A percentile compares a stretch with the other conserved stretches of the same genome.
Evolutionary conservation across 1,140 invertebrate species (phyloP).

Genomic region (Scaptodrosophila lebanonensis): DNA sequence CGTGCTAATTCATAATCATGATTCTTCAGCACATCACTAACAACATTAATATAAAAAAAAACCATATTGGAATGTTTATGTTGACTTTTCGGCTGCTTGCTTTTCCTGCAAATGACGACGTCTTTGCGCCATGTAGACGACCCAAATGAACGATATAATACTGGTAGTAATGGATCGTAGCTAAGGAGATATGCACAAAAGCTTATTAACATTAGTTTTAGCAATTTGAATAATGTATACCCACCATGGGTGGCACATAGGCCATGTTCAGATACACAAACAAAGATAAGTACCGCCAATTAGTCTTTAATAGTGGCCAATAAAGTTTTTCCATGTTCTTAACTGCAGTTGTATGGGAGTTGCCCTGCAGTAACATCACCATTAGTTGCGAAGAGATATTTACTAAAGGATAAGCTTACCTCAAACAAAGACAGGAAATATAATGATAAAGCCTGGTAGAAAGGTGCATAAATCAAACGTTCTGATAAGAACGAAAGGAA

Average conservation of each 20-base stretch:
- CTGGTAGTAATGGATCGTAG: slow-evolving; percentile 83
- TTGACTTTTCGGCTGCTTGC: slow-evolving; percentile 17
- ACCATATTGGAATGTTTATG: background rate
- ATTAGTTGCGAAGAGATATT: background rate
- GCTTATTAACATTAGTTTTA: background rate
- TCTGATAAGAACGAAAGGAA: slow-evolving; percentile 80
- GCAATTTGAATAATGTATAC: slow-evolving; percentile 23
- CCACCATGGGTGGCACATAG: slow-evolving; percentile 85
- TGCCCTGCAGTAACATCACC: slow-evolving; percentile 78
- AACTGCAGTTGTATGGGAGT: slow-evolving; percentile 80
- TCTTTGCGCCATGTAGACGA: slow-evolving; percentile 82
- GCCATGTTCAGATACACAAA: slow-evolving; percentile 84
- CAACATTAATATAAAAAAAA: no score
- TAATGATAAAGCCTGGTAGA: slow-evolving; percentile 83
- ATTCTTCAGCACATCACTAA: no score
- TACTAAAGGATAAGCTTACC: slow-evolving; percentile 56
- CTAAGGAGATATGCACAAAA: slow-evolving; percentile 70
- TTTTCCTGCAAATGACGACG: slow-evolving; percentile 75
- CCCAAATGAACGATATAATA: slow-evolving; percentile 84
- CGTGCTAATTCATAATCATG: no score
- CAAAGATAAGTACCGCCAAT: slow-evolving; percentile 85
- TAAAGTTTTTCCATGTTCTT: slow-evolving; percentile 81
- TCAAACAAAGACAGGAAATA: slow-evolving; percentile 84
- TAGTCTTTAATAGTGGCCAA: slow-evolving; percentile 81
- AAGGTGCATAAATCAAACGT: slow-evolving; percentile 82